Evolutionary conservation across 2,797 vertebrate species (phyloP), one percentile per base, ranked within the genome.

Genomic region (Chromis chromis): DNA sequence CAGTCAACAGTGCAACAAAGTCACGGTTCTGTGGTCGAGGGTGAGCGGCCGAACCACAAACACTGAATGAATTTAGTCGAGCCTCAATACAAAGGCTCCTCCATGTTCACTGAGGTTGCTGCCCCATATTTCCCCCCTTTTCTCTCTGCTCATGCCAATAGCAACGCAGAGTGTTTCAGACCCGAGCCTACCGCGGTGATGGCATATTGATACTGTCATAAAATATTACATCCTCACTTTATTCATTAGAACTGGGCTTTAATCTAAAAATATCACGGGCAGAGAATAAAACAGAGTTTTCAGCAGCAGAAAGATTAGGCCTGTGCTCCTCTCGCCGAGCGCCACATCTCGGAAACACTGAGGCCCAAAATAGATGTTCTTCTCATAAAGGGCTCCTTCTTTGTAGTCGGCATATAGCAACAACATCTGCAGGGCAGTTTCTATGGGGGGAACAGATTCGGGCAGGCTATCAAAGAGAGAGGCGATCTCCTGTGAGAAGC

Each of bases 341-440:
- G 33, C 88, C 88, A 75, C 64, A 54, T 78, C 91, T 94, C 86
- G 94, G 92, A 95, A 94, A 95, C 86, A 86, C 86, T 71, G 90
- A 76, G 79, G 89, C 92, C 94, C 84, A 84, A 95, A 96, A 96
- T 96, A 96, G 94, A 94, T 85, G 87, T 76, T 86, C 88, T 79
- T 54, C 93, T 95, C 93, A 95, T 94, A 94, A 95, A 95, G 94
- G 89, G 89, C 89, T 93, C 90, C 90, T 95, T 95, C 94, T 96
- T 95, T 95, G 95, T 96, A 95, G 94, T 95, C 89, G n/a, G 90
- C 84, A 70, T 90, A 89, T 87, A 91, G 92, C 88, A 95, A 94
- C 87, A 95, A 96, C 95, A 96, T 95, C 95, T 96, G 95, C 91
- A 82, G 92, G 94, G 93, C 94, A 95, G 94, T 95, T 94, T 95